phyloP scores from a whole-genome alignment of 2,888 invertebrate genomes.

The Magallana nippona region DNA sequence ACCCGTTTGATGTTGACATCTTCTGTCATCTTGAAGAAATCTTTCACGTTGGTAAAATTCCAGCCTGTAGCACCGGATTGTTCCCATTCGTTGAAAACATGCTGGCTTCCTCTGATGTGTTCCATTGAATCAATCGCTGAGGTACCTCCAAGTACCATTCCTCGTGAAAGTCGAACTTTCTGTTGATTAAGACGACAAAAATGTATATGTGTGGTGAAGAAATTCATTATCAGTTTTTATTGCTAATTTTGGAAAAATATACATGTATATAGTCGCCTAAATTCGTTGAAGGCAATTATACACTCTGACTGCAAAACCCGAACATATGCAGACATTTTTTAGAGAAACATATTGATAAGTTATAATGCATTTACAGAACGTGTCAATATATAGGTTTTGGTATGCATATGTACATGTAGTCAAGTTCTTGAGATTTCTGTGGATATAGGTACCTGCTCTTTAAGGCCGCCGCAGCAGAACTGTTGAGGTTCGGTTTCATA shows the following conservation, averaged over 20 bases:
- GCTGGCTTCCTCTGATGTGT: constrained; percentile 36
- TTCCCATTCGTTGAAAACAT: constrained; percentile 39
- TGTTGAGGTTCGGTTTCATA: constrained; percentile 35
- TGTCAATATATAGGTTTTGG: too few relatives aligned
- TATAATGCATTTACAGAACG: too few relatives aligned
- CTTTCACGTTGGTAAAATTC: constrained; percentile 22
- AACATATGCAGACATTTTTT: too few relatives aligned
- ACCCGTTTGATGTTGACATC: constrained; percentile 8
- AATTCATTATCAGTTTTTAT: too few relatives aligned
- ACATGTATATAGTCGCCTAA: too few relatives aligned
- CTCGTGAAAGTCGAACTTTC: constrained; percentile 31
- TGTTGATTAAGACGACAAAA: background rate
- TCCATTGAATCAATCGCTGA: constrained; percentile 35
- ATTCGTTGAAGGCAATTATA: too few relatives aligned
- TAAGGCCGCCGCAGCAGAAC: background rate
- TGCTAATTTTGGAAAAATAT: too few relatives aligned
- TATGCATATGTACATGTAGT: too few relatives aligned
- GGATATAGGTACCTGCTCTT: background rate
- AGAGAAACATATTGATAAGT: too few relatives aligned
- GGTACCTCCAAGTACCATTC: constrained; percentile 39
- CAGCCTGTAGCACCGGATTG: constrained; percentile 29
- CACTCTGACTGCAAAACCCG: too few relatives aligned
- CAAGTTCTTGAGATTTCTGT: background rate
- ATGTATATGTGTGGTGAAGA: too few relatives aligned
- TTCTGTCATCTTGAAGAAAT: constrained; percentile 33